A percentile compares a stretch with the other conserved stretches of the same genome.
Evolutionary conservation across 1,140 invertebrate species (phyloP).

Genomic region (Trachymyrmex cornetzi): DNA sequence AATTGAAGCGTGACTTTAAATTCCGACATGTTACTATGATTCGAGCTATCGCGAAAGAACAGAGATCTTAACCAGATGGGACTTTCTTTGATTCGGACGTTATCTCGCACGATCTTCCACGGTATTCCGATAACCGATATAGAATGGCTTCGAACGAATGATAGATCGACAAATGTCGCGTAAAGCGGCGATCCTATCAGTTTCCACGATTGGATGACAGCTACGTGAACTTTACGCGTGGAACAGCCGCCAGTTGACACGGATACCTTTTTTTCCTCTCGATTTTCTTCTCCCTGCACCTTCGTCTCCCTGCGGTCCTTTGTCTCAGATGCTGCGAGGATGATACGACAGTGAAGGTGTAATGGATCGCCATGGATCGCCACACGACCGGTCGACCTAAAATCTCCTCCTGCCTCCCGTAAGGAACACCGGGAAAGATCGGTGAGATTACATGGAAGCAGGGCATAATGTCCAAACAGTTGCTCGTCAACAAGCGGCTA

Average conservation of each 20-base stretch:
- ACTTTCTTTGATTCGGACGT: neutral
- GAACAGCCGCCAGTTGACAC: constrained; percentile 58
- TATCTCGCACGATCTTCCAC: constrained; percentile 37
- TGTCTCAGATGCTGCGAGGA: constrained; percentile 78
- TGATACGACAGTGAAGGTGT: constrained; percentile 81
- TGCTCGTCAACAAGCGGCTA: constrained; percentile 80
- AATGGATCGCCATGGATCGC: constrained; percentile 82
- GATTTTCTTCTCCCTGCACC: constrained; percentile 14
- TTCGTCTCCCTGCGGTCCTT: constrained; percentile 70
- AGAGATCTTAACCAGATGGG: constrained; percentile 9
- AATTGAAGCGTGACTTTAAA: neutral
- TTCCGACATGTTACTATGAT: neutral
- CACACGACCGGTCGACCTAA: constrained; percentile 74
- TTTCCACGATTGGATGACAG: constrained; percentile 68
- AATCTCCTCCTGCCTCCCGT: constrained; percentile 55
- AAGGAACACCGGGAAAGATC: constrained; percentile 76
- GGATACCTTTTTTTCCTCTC: constrained; percentile 64
- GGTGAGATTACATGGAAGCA: constrained; percentile 82
- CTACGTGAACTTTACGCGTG: constrained; percentile 56
- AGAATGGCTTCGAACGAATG: constrained; percentile 41
- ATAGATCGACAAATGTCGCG: constrained; percentile 68
- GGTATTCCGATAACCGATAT: neutral
- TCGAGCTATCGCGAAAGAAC: neutral
- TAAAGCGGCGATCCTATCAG: constrained; percentile 69
- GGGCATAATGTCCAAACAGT: constrained; percentile 81